Base-by-base conservation (phyloP, 2,888 invertebrate genomes). In the Meghimatium bilineatum region DNA sequence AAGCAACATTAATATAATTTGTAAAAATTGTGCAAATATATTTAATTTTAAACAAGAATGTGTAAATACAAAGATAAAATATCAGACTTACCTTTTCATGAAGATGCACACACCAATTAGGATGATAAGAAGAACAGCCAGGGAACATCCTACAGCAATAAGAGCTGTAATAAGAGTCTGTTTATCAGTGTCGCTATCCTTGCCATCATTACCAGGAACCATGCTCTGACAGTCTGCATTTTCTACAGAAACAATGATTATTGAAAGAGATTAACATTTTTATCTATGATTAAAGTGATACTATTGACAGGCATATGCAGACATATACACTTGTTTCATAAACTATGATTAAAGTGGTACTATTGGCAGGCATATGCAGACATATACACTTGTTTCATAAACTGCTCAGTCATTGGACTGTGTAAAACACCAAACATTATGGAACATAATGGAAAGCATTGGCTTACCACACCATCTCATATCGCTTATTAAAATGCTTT, bases 61-160 rank as follows among this genome's bases (percentile, higher is more conserved):
- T n/a, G n/a, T n/a, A n/a, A 17, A 14, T 44, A 63, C 0, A 0
- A 60, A 60, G 32, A 52, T 44, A 8, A 52, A 52, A 34, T 17
- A 12, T 5, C 0, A 8, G 23, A 38, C 74, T 44, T 77, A 82
- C 82, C 77, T 82, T 36, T 71, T 82, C 29, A 77, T 36, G 49
- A 82, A 23, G 36, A 76, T 17, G 10, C 76, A 74, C 52, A 52
- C 77, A 56, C 14, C 29, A n/a, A 77, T 67, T 3, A 69, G 34
- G 56, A 82, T 32, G 56, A 82, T 38, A 0, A 82, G 56, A 8
- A 82, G 82, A 10, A 67, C 69, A 20, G 29, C 44, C 38, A 77
- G 23, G n/a, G 77, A n/a, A 29, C 74, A 69, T 52, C 77, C 82
- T 17, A 52, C 77, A 69, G 63, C 77, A 69, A 82, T 77, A 34